Evolutionary conservation across 2,113 vertebrate species (phyloP), one percentile per base, ranked within the genome.

Genomic region (Calidris pugnax): DNA sequence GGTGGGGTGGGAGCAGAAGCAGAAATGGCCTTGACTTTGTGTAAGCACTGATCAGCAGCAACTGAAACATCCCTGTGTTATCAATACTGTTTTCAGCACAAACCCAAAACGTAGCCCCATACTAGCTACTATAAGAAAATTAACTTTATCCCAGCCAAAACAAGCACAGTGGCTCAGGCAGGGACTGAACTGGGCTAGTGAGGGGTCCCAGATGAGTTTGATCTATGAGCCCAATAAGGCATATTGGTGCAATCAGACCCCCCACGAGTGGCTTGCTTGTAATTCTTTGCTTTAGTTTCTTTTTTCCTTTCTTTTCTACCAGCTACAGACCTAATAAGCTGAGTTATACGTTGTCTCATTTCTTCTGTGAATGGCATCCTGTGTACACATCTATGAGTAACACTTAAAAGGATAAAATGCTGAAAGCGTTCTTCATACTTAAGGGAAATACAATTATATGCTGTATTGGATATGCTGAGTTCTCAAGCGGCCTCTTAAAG

Each of bases 391-490:
- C 48, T 75, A 26, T 32, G 53, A 90, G 50, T n/a, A 94, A 57
- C 24, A 80, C 41, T 72, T 55, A 24, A 57, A 56, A 32, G 35
- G 23, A 64, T 33, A 76, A 92, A 87, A 75, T 32, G 35, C 33
- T 85, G 78, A 30, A 92, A 89, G 37, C 6, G 6, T 35, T 90
- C 33, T 59, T 67, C 66, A 20, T 23, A 64, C 51, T 74, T 90
- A 47, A 84, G 51, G n/a, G 79, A 89, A 78, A 93, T 69, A 81
- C 14, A 87, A 53, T 56, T 57, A 74, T 83, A 62, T 60, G n/a
- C 15, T 77, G 19, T n/a, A 7, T 4, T 73, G 24, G 30, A 74
- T 26, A 32, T 23, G 39, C 32, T 30, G 37, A 73, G 39, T 23
- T 94, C 56, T 89, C 45, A 57, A 64, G 78, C 1, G 3, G 30